These are phyloP conservation scores for Tupaia tana DNA, from an alignment of 2,113 vertebrate species.

Conservation along the genomic window DNA sequence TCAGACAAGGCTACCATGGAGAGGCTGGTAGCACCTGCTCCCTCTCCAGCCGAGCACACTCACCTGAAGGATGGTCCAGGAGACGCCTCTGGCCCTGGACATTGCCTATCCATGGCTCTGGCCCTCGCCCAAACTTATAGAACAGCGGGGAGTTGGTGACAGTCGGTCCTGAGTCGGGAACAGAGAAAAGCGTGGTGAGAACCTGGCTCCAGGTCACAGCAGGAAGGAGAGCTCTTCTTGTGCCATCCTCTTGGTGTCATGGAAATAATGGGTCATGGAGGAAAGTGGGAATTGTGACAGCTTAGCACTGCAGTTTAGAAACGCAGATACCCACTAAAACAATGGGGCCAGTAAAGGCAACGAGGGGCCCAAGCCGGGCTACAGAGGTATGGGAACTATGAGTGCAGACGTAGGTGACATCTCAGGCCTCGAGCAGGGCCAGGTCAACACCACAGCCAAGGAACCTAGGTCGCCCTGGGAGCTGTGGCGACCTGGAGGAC, in stretches of 20 bases:
- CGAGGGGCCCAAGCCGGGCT: neutral
- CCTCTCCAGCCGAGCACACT: neutral
- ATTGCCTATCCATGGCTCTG: slow-evolving; percentile 43
- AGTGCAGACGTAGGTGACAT: neutral
- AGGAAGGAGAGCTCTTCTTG: neutral
- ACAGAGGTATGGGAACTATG: neutral
- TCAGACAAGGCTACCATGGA: neutral
- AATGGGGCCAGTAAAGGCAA: neutral
- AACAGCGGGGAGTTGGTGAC: slow-evolving; percentile 12
- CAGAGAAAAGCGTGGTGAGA: neutral
- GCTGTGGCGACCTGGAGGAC: neutral
- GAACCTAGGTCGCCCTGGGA: neutral
- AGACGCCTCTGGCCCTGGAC: neutral
- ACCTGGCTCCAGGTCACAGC: neutral
- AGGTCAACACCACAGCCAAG: neutral
- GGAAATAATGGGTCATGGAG: neutral
- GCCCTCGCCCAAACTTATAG: slow-evolving; percentile 18
- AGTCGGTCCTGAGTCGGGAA: slow-evolving; percentile 9
- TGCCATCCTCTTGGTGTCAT: neutral
- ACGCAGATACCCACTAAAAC: neutral
- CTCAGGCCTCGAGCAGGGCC: neutral
- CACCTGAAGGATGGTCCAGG: neutral
- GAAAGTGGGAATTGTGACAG: neutral
- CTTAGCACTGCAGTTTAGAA: neutral
- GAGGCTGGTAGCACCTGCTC: neutral